Conservation (phyloP, 2,113 vertebrate species). For the Suncus etruscus region DNA sequence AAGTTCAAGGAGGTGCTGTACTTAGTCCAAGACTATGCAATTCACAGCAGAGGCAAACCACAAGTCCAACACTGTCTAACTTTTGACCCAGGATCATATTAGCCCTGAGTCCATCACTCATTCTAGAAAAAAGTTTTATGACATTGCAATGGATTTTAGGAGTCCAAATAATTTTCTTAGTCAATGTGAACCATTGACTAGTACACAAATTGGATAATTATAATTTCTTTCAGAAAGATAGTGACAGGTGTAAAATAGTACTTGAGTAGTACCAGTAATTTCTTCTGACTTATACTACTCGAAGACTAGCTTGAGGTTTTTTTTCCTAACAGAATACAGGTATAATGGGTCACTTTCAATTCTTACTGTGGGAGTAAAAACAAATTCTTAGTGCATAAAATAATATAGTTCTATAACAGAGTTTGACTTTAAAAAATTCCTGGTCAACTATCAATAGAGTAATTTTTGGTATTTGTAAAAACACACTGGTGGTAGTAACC, state of each 20-base stretch:
- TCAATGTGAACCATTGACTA: background rate
- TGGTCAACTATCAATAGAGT: background rate
- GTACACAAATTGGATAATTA: background rate
- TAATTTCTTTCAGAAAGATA: background rate
- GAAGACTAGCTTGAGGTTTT: background rate
- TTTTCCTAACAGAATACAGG: slow-evolving; percentile 13
- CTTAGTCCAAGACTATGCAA: background rate
- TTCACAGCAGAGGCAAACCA: background rate
- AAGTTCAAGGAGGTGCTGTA: background rate
- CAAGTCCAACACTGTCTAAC: background rate
- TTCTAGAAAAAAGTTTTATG: background rate
- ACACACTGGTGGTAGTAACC: background rate
- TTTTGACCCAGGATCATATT: background rate
- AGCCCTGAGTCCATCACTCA: background rate
- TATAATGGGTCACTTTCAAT: background rate
- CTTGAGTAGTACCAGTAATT: background rate
- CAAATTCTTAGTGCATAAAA: slow-evolving; percentile 14
- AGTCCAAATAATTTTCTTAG: background rate
- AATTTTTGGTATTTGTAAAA: background rate
- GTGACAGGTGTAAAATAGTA: background rate
- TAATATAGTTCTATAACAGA: background rate
- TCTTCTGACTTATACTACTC: background rate
- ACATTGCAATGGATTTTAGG: background rate
- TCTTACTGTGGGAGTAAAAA: background rate
- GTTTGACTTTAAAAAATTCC: background rate